These are phyloP conservation scores for Ectemnius cavifrons DNA, from an alignment of 2,888 invertebrate species.

Conservation along the genomic window DNA sequence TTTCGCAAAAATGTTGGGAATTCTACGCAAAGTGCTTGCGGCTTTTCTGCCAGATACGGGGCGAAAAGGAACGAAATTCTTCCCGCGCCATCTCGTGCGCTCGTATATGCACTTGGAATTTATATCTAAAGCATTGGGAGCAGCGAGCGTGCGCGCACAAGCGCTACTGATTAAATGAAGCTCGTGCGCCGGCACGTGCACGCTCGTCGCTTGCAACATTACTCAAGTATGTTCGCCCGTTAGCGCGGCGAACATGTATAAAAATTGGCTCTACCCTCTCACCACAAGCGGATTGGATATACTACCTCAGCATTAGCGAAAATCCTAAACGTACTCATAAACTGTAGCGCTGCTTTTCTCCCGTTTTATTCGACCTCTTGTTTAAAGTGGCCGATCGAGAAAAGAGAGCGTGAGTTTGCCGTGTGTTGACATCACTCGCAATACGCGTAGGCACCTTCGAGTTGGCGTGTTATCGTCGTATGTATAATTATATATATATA, in stretches of 20 bases:
- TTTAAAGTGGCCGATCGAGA: background rate
- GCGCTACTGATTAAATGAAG: too few species aligned
- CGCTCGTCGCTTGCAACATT: conserved; percentile 53
- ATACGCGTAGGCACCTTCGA: conserved; percentile 58
- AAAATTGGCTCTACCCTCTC: conserved; percentile 75
- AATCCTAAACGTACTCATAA: conserved; percentile 57
- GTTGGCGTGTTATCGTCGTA: conserved; percentile 53
- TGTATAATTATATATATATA: conserved; percentile 32
- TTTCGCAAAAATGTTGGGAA: background rate
- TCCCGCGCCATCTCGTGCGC: conserved; percentile 55
- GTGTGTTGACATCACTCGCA: conserved; percentile 4
- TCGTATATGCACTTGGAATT: conserved; percentile 36
- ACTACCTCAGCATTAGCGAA: conserved; percentile 68
- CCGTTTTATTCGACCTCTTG: too few species aligned
- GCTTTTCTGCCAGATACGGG: background rate
- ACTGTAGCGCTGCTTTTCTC: conserved; percentile 55
- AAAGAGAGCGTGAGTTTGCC: background rate
- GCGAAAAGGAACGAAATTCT: conserved; percentile 46
- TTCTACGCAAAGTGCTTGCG: background rate
- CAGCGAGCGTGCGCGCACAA: conserved; percentile 38
- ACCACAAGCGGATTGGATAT: conserved; percentile 74
- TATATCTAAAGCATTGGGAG: conserved; percentile 44
- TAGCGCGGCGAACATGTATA: conserved; percentile 67
- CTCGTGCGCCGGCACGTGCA: conserved; percentile 14
- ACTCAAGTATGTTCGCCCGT: conserved; percentile 60